These are phyloP conservation scores for Dreissena rostriformis DNA, from an alignment of 1,140 invertebrate species.

Conservation along the genomic window DNA sequence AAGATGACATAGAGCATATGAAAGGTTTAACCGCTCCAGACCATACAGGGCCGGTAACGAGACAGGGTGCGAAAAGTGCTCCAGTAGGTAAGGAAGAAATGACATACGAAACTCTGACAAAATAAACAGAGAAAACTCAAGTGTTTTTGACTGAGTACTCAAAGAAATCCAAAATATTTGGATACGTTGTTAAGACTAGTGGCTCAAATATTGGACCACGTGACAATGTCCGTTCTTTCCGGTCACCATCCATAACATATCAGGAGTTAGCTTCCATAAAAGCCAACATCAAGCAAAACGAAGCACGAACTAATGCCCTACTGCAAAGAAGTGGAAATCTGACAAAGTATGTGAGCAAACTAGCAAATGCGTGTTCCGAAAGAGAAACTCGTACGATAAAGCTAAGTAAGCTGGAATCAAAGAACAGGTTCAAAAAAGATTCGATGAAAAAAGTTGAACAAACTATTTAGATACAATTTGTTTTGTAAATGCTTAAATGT, in stretches of 20 bases:
- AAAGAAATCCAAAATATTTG: slow-evolving; percentile 38
- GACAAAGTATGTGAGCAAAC: slow-evolving; percentile 29
- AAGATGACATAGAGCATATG: slow-evolving; percentile 10
- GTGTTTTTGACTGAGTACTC: slow-evolving; percentile 34
- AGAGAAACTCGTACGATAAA: too few relatives aligned
- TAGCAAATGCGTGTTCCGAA: slow-evolving; percentile 18
- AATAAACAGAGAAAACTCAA: slow-evolving; percentile 19
- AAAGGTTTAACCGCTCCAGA: neutral
- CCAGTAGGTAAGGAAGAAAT: neutral
- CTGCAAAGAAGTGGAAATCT: slow-evolving; percentile 41
- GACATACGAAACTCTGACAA: neutral
- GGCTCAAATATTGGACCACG: slow-evolving; percentile 13
- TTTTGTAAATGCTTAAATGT: too few relatives aligned
- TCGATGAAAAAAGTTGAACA: too few relatives aligned
- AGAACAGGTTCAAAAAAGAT: too few relatives aligned
- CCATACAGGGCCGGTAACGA: neutral
- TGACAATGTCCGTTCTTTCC: slow-evolving; percentile 10
- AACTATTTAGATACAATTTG: too few relatives aligned
- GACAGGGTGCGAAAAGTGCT: neutral
- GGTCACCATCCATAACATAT: slow-evolving; percentile 39
- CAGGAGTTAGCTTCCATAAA: slow-evolving; percentile 45
- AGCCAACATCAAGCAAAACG: slow-evolving; percentile 32
- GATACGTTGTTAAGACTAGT: slow-evolving; percentile 41
- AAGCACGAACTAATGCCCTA: slow-evolving; percentile 9
- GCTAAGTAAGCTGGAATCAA: too few relatives aligned